These are phyloP conservation scores for Nansenia antarctica DNA, from an alignment of 2,113 vertebrate genomes.

Conservation along the genomic window DNA sequence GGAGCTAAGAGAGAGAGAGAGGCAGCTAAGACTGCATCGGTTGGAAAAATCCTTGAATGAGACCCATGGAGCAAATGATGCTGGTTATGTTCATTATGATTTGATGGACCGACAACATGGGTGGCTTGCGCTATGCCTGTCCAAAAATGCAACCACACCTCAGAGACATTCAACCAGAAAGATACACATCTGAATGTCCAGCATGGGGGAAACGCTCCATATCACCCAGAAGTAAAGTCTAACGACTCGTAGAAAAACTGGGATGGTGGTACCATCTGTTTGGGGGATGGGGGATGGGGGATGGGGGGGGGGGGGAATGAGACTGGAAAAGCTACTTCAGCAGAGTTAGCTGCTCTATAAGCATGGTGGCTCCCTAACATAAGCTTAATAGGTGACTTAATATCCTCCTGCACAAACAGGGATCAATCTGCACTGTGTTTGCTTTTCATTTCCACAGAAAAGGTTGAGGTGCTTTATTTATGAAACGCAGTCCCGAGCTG, in stretches of 20 bases:
- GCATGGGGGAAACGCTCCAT: slow-evolving; percentile 28
- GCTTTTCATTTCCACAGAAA: slow-evolving; percentile 32
- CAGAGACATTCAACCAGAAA: slow-evolving; percentile 6
- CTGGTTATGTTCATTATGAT: no score
- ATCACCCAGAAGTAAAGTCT: slow-evolving; percentile 45
- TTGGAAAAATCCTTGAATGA: background rate
- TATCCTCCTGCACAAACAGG: slow-evolving; percentile 24
- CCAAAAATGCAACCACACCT: slow-evolving; percentile 3
- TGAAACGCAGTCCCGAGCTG: background rate
- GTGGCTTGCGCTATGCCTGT: background rate
- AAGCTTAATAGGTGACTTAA: slow-evolving; percentile 19
- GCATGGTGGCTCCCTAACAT: slow-evolving; percentile 14
- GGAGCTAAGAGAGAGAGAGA: background rate
- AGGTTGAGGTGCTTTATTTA: slow-evolving; percentile 8
- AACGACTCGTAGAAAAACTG: slow-evolving; percentile 45
- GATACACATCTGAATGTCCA: slow-evolving; percentile 25
- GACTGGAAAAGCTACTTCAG: slow-evolving; percentile 5
- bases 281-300: background rate
- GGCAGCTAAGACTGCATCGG: background rate
- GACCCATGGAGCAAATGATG: background rate
- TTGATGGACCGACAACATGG: background rate
- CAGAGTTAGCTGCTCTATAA: slow-evolving; percentile 10
- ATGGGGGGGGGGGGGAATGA: background rate
- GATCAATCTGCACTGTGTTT: slow-evolving; percentile 30
- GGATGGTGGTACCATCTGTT: slow-evolving; percentile 52